Evolutionary conservation across 2,888 invertebrate species (phyloP).

Genomic region (Candidula unifasciata): DNA sequence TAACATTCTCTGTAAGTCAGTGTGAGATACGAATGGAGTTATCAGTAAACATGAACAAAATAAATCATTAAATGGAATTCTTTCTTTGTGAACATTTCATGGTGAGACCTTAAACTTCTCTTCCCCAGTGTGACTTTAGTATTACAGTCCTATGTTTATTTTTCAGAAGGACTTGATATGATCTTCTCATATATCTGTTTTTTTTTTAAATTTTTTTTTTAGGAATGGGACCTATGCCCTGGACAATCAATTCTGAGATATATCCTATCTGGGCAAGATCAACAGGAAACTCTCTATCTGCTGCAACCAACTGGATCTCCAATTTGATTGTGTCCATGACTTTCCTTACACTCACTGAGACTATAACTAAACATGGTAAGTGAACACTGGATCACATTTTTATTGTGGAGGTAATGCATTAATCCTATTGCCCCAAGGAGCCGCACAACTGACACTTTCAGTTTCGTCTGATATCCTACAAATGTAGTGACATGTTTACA

Average conservation of each 20-base stretch:
- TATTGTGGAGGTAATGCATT: background rate
- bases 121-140: too few species aligned
- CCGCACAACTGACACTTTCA: too few species aligned
- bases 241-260: constrained; percentile 81
- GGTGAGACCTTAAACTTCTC: background rate
- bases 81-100: background rate
- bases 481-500: too few species aligned
- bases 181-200: too few species aligned
- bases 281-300: constrained; percentile 78
- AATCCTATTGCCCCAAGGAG: background rate
- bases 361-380: constrained; percentile 78
- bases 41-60: too few species aligned
- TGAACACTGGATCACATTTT: background rate
- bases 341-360: constrained; percentile 79
- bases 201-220: too few species aligned
- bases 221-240: constrained; percentile 80
- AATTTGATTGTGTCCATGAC: constrained; percentile 81
- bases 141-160: too few species aligned
- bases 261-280: constrained; percentile 81
- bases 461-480: too few species aligned
- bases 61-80: background rate
- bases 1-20: too few species aligned
- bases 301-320: constrained; percentile 80
- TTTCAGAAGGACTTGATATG: too few species aligned
- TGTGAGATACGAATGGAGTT: too few species aligned